Evolutionary conservation across 2,888 invertebrate genomes (phyloP).

Genomic region (Caenorhabditis macrosperma): DNA sequence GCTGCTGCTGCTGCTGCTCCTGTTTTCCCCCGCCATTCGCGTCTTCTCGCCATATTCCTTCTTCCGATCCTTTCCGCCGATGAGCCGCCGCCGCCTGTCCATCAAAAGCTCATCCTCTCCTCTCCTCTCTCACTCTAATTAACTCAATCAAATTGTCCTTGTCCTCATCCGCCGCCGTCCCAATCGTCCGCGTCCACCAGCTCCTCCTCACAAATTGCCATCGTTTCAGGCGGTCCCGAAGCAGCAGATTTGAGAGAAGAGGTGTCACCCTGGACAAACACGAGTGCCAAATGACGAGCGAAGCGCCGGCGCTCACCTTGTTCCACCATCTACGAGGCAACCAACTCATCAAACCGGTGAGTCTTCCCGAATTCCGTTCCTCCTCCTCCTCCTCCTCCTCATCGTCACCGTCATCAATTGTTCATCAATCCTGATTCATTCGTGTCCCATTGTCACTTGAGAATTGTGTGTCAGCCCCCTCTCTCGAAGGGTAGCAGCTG

Average conservation of each 20-base stretch:
- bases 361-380: slow-evolving; percentile 30
- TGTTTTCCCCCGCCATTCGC: not conserved
- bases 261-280: slow-evolving; percentile 9
- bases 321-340: slow-evolving; percentile 78
- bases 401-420: not conserved
- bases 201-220: slow-evolving; percentile 6
- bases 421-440: not conserved
- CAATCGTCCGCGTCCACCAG: not conserved
- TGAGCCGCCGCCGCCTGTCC: not conserved
- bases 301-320: slow-evolving; percentile 73
- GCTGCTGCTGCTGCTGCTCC: not conserved
- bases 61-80: not conserved
- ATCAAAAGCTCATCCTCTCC: slow-evolving; percentile 5
- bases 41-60: not conserved
- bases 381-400: slow-evolving; percentile 1
- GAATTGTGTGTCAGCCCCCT: not conserved
- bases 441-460: slow-evolving; percentile 7
- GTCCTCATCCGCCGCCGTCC: not conserved
- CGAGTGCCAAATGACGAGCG: slow-evolving; percentile 47
- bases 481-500: not conserved
- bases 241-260: not conserved
- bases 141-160: slow-evolving; percentile 11
- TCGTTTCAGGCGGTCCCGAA: slow-evolving; percentile 1
- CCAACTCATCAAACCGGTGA: slow-evolving; percentile 76
- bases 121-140: not conserved